Conservation (phyloP, 2,113 vertebrate species). For the Bufo gargarizans region DNA sequence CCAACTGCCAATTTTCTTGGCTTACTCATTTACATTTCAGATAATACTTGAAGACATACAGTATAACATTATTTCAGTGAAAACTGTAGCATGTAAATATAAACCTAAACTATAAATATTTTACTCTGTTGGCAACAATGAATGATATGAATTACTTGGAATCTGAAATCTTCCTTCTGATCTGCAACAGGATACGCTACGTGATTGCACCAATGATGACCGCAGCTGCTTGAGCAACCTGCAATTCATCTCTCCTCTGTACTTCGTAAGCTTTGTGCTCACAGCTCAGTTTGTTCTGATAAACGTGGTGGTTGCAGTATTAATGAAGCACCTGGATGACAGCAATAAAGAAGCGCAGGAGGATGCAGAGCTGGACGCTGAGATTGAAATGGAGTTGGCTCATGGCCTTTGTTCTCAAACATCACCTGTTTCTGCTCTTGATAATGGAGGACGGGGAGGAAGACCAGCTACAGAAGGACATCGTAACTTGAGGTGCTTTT, state of each 20-base stretch:
- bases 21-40: neutral
- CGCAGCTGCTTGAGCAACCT: conserved; percentile 94
- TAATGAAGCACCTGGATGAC: conserved; percentile 99
- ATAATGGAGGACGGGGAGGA: conserved; percentile 56
- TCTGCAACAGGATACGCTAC: conserved; percentile 86
- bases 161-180: neutral
- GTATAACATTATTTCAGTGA: neutral
- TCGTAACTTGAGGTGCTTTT: conserved; percentile 80
- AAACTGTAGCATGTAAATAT: neutral
- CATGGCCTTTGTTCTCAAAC: conserved; percentile 78
- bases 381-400: conserved; percentile 94
- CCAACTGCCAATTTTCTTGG: neutral
- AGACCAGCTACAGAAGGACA: conserved; percentile 67
- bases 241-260: conserved; percentile 92
- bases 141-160: neutral
- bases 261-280: conserved; percentile 99
- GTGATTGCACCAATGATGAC: conserved; percentile 92
- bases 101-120: neutral
- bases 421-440: conserved; percentile 69
- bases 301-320: conserved; percentile 98
- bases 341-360: conserved; percentile 99
- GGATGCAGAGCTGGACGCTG: conserved; percentile 97
- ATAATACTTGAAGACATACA: neutral
- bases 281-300: conserved; percentile 99
- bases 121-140: neutral